A percentile compares a stretch with the other conserved stretches of the same genome.
Evolutionary conservation across 2,888 invertebrate genomes (phyloP).

Genomic region (Torymus tubicola): DNA sequence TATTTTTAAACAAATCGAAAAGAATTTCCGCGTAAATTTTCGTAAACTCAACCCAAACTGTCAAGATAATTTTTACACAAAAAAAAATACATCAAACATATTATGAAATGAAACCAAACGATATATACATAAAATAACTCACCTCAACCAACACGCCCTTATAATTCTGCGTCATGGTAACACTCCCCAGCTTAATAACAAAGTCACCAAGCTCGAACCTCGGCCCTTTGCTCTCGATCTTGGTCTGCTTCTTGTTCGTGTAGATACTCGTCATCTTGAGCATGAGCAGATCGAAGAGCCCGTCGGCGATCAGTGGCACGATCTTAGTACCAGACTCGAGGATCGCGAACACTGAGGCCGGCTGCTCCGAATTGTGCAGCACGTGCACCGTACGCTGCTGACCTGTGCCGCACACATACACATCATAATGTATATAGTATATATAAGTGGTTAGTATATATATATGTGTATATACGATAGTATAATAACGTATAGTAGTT

Average conservation of each 20-base stretch:
- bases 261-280: constrained; percentile 92
- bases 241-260: constrained; percentile 91
- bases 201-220: constrained; percentile 94
- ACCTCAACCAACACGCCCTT: constrained; percentile 96
- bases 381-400: constrained; percentile 91
- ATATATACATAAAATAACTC: constrained; percentile 11
- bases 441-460: too few species aligned
- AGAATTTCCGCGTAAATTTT: too few species aligned
- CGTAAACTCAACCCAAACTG: too few species aligned
- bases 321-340: constrained; percentile 91
- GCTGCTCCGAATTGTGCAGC: constrained; percentile 96
- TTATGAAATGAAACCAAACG: too few species aligned
- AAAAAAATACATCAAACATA: too few species aligned
- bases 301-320: constrained; percentile 92
- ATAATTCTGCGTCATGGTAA: constrained; percentile 94
- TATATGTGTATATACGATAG: too few species aligned
- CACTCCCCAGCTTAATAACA: constrained; percentile 93
- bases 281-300: constrained; percentile 93
- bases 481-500: too few species aligned
- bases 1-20: too few species aligned
- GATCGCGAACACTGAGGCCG: constrained; percentile 94
- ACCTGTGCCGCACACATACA: too few species aligned
- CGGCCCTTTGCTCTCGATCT: constrained; percentile 93
- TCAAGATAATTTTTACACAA: too few species aligned
- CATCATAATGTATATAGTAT: too few species aligned